Base-by-base conservation (phyloP, 23 tunicate species). In the Clavelina lepadiformis region DNA sequence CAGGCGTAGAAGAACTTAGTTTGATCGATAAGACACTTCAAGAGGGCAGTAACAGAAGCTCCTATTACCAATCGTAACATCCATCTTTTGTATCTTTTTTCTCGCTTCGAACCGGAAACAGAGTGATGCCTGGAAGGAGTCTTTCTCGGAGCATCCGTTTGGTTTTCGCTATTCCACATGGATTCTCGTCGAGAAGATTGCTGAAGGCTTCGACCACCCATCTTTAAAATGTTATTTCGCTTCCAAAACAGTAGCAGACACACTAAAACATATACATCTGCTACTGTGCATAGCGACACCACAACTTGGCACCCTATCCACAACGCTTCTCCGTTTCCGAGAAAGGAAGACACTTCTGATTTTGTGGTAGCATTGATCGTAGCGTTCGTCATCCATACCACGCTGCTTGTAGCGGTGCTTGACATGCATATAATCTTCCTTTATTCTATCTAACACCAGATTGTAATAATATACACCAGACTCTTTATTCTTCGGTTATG, bases 1-100 rank as follows among this genome's bases (percentile, higher is more conserved):
- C 95, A 86, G 2, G 80, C 95, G 65, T 72, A 77, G 52, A 78
- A 77, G 35, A 86, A 86, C 71, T 77, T 77, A 4, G 72, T 0
- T 60, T 86, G 95, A 50, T 78, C 95, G 15, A 53, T 55, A 21
- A 78, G 56, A 49, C 35, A 86, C 50, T 86, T 86, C 0, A 78
- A 1, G 2, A 86, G 56, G 1, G 80, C 71, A 3, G 57, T 32
- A 29, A 66, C 46, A 18, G 85, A 63, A 1, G 85, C 58, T 0
- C 65, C 46, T 20, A 86, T n/a, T 3, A 67, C 83, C 36, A 86
- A 31, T 0, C 46, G 34, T 0, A 71, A 27, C 95, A 86, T 86
- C 79, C 83, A 56, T 7, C 47, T 11, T 37, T 66, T 64, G 66
- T 79, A 71, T 47, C 35, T 56, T 28, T 49, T 38, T 25, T 58